Evolutionary conservation across 2,888 invertebrate species (phyloP), one percentile per base, ranked within the genome.

Genomic region (Globia sparganii): DNA sequence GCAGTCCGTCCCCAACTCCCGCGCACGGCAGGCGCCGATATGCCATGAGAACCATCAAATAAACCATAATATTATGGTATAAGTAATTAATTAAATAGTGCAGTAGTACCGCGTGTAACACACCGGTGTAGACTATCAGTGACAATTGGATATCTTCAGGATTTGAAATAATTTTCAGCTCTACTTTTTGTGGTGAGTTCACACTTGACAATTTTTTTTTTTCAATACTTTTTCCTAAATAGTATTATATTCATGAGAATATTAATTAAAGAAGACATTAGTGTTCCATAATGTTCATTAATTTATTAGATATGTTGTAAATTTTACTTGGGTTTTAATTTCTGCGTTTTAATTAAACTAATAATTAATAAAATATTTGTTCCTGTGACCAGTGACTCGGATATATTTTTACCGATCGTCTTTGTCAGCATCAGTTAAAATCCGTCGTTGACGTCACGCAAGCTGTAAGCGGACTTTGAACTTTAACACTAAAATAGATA

Each of bases 1-100:
- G 95, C 96, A 96, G 96, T 96, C 93, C 92, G 92, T 86, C 90
- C 91, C 91, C 91, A 91, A 91, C 93, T 90, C 93, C 91, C 94
- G 95, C 93, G 94, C 93, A 90, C 93, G 94, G 94, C 94, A 91
- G 93, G 92, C 93, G 92, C 91, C 89, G 89, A 88, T 76, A 80
- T 78, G 89, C 89, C 88, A 92, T 91, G 85, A 88, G 81, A 84
- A 84, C 76, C 76, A 88, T 89, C 83, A 89, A 89, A 85, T 86
- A 85, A 88, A 85, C 89, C 90, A 88, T 90, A 88, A 90, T 89
- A 82, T 90, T 90, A 91, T 92, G 91, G 86, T 90, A 88, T 86
- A 87, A 85, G 84, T 84, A 83, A 84, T 86, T 81, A 82, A 83
- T 75, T 73, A 62, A 84, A 84, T 75, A 83, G 93, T 93, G 93